These are phyloP conservation scores for Galaxea fascicularis DNA, from an alignment of 92 coral and sea anemone species.

Conservation along the genomic window DNA sequence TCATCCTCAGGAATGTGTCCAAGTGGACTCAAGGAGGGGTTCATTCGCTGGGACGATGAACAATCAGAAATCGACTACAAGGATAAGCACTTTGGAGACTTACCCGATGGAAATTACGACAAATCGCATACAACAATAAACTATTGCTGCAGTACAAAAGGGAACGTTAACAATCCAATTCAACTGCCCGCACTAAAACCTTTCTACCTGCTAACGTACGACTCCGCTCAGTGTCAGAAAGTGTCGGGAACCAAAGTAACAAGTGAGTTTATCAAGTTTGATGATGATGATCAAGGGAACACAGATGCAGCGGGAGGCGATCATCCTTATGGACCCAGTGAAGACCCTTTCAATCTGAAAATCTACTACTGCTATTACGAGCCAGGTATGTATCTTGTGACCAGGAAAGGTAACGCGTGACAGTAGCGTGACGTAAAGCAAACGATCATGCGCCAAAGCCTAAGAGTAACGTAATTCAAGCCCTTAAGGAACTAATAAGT, in stretches of 20 bases:
- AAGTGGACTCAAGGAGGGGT: constrained; percentile 90
- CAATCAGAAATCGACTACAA: constrained; percentile 87
- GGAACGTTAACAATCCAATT: constrained; percentile 93
- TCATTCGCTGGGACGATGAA: constrained; percentile 98
- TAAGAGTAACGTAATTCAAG: background rate
- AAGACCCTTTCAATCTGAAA: constrained; percentile 97
- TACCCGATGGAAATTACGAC: constrained; percentile 95
- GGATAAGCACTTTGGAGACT: constrained; percentile 80
- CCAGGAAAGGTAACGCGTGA: background rate
- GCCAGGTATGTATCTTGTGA: constrained; percentile 68
- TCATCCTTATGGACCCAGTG: constrained; percentile 98
- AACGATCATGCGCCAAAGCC: background rate
- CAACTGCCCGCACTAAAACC: constrained; percentile 95
- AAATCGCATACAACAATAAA: constrained; percentile 89
- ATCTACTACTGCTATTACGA: constrained; percentile 96
- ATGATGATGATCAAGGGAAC: constrained; percentile 96
- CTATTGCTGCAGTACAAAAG: constrained; percentile 96
- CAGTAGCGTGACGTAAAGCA: background rate
- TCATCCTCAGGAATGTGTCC: constrained; percentile 85
- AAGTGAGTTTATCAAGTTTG: constrained; percentile 96
- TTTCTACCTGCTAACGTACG: constrained; percentile 91
- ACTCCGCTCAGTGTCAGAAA: constrained; percentile 97
- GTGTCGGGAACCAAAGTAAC: constrained; percentile 93
- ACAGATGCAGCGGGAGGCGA: constrained; percentile 95
- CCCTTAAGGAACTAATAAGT: background rate